Evolutionary conservation across 2,888 invertebrate species (phyloP).

Genomic region (Pristionchus mayeri): DNA sequence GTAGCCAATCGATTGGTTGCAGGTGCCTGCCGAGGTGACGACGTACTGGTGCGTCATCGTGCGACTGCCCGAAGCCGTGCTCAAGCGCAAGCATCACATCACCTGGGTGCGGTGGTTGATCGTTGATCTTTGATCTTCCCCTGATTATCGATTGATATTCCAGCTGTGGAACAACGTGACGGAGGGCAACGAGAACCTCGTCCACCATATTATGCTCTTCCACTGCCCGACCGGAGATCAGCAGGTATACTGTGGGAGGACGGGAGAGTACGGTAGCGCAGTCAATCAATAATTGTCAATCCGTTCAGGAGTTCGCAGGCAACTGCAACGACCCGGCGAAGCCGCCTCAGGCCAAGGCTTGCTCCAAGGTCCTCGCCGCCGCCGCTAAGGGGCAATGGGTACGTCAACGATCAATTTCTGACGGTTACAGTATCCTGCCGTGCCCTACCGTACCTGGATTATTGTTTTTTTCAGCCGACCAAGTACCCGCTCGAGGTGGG

Average conservation of each 20-base stretch:
- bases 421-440: no score
- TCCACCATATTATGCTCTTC: conserved; percentile 88
- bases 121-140: background rate
- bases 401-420: conserved; percentile 47
- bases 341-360: conserved; percentile 86
- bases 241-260: conserved; percentile 21
- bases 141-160: conserved; percentile 43
- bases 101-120: conserved; percentile 78
- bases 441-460: background rate
- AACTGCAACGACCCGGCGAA: conserved; percentile 86
- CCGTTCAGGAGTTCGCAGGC: conserved; percentile 80
- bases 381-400: conserved; percentile 97
- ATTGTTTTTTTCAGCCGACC: conserved; percentile 54
- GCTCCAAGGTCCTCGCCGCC: conserved; percentile 89
- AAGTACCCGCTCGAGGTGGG: conserved; percentile 86
- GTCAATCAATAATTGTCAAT: conserved; percentile 13
- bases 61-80: conserved; percentile 83
- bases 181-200: conserved; percentile 86
- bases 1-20: no score
- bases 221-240: conserved; percentile 76
- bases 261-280: background rate
- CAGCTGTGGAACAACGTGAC: conserved; percentile 84
- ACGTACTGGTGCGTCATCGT: conserved; percentile 96
- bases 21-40: conserved; percentile 88
- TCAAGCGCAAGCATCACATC: conserved; percentile 83